Percentiles rank a stretch among this genome's conserved stretches.
These are phyloP conservation scores for Zelleria hepariella DNA, from an alignment of 2,888 invertebrate genomes.

Conservation along the genomic window DNA sequence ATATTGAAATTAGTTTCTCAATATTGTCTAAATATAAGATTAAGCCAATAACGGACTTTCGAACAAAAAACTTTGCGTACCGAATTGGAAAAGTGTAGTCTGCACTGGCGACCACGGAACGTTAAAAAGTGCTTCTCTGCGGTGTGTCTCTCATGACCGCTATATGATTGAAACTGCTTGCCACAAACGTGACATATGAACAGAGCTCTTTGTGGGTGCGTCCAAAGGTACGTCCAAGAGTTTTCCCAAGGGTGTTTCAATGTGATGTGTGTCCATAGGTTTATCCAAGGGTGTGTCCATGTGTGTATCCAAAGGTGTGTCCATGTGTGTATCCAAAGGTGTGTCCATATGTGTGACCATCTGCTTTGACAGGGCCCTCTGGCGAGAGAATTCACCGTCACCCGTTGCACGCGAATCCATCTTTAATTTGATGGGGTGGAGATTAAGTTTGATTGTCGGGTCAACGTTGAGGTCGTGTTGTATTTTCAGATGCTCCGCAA, in stretches of 20 bases:
- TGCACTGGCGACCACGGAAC: conserved; percentile 45
- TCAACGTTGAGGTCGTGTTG: background rate
- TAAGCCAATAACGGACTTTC: no score
- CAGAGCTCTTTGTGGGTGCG: no score
- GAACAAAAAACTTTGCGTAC: no score
- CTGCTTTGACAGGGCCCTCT: conserved; percentile 51
- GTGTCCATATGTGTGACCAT: conserved; percentile 38
- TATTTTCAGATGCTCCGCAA: conserved; percentile 3
- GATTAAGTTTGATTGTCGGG: background rate
- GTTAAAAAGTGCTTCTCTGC: conserved; percentile 45
- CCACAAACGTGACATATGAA: conserved; percentile 58
- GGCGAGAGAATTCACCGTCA: conserved; percentile 30
- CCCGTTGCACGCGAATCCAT: background rate
- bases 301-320: no score
- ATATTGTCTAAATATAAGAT: no score
- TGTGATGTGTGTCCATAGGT: no score
- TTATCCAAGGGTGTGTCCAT: no score
- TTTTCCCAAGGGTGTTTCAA: no score
- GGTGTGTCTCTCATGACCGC: conserved; percentile 45
- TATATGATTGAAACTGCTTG: conserved; percentile 49
- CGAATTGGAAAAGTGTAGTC: conserved; percentile 49
- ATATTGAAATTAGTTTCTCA: no score
- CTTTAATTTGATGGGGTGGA: background rate
- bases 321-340: conserved; percentile 36
- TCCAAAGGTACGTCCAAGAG: no score